These are phyloP conservation scores for Chaenogobius annularis DNA, from an alignment of 2,113 vertebrate genomes.

Conservation along the genomic window DNA sequence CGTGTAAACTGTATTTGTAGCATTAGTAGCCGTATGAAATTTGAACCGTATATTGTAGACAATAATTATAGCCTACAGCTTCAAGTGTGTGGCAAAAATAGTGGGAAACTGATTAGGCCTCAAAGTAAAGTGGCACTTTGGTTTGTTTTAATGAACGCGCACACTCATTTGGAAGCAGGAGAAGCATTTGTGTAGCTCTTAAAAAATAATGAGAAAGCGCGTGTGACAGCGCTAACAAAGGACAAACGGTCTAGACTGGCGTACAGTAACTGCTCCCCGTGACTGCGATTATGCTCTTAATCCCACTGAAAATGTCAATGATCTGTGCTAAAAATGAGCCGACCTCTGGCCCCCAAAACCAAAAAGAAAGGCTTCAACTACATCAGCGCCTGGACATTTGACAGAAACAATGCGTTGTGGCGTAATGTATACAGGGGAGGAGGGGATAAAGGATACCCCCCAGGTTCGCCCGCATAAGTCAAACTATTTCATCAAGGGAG, in stretches of 20 bases:
- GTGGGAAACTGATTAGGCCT: neutral
- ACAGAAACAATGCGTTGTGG: neutral
- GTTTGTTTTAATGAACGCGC: neutral
- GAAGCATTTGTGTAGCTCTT: conserved; percentile 4
- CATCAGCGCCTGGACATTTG: neutral
- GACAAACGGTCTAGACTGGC: conserved; percentile 51
- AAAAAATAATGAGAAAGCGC: conserved; percentile 31
- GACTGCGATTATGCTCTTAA: conserved; percentile 56
- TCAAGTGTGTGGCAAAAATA: neutral
- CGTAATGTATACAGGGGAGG: conserved; percentile 18
- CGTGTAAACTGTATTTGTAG: no score
- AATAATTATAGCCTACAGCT: neutral
- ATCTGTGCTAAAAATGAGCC: conserved; percentile 39
- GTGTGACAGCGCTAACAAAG: conserved; percentile 41
- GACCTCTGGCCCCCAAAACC: conserved; percentile 27
- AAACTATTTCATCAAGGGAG: conserved; percentile 15
- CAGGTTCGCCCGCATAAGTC: conserved; percentile 19
- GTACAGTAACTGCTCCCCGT: conserved; percentile 41
- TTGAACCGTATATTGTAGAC: no score
- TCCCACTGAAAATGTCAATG: conserved; percentile 51
- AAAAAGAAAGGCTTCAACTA: conserved; percentile 3
- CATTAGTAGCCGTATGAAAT: no score
- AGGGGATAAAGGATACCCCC: conserved; percentile 23
- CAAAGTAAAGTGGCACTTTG: neutral
- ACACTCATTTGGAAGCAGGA: conserved; percentile 2